Conservation (phyloP, 1,140 invertebrate genomes). For the Leptinotarsa undecemlineata region DNA sequence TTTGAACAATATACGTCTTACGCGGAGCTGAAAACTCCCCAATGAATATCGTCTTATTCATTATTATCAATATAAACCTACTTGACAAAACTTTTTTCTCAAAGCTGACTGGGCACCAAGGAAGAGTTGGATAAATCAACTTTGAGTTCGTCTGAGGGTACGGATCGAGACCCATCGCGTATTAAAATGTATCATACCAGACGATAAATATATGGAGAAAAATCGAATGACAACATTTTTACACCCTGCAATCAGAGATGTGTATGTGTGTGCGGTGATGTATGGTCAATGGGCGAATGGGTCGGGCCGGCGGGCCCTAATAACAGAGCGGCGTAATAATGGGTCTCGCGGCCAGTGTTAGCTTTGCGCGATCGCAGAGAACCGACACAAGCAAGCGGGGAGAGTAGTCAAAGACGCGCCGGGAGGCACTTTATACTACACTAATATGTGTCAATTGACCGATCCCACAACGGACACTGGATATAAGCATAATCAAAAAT, state of each 20-base stretch:
- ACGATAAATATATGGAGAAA: conserved; percentile 12
- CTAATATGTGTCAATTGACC: conserved; percentile 46
- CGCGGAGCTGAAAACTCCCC: too few relatives aligned
- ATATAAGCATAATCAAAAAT: conserved; percentile 29
- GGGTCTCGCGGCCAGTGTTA: conserved; percentile 46
- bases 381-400: conserved; percentile 20
- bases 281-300: conserved; percentile 48
- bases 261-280: conserved; percentile 42
- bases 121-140: not conserved
- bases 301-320: conserved; percentile 43
- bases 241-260: conserved; percentile 47
- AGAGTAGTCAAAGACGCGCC: conserved; percentile 23
- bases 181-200: conserved; percentile 8
- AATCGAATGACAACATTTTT: conserved; percentile 48
- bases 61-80: not conserved
- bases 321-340: conserved; percentile 50
- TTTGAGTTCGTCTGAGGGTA: not conserved
- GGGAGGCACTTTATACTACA: conserved; percentile 18
- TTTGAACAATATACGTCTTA: too few relatives aligned
- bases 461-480: conserved; percentile 27
- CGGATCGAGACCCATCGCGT: not conserved
- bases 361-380: conserved; percentile 36
- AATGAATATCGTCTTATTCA: too few relatives aligned
- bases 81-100: not conserved
- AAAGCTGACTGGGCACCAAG: not conserved